phyloP scores from a whole-genome alignment of 2,888 invertebrate species.

The Caradrina kadenii region DNA sequence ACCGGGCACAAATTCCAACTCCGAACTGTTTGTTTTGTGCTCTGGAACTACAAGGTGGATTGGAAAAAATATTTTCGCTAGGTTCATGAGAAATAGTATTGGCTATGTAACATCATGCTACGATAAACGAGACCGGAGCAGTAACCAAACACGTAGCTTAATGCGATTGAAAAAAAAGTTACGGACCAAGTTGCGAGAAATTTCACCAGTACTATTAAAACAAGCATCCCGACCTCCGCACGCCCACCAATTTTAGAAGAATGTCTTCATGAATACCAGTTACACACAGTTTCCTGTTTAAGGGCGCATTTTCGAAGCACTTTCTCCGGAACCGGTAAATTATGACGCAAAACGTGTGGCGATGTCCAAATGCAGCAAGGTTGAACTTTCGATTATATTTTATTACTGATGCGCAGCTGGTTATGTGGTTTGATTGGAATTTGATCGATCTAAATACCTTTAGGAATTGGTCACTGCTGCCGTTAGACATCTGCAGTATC shows the following conservation, averaged over 20 bases:
- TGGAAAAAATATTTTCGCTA: no score
- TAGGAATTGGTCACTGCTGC: no score
- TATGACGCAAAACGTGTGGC: constrained; percentile 42
- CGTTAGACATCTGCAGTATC: no score
- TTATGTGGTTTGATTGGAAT: constrained; percentile 16
- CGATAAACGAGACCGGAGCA: no score
- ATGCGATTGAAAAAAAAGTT: no score
- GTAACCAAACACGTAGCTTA: no score
- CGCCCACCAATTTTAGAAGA: constrained; percentile 6
- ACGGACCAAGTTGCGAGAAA: no score
- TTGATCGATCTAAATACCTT: background rate
- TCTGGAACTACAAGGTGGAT: no score
- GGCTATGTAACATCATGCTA: no score
- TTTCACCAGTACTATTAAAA: background rate
- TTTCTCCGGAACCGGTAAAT: constrained; percentile 58
- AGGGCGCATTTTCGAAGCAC: constrained; percentile 51
- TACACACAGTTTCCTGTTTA: constrained; percentile 47
- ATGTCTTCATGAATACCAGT: constrained; percentile 21
- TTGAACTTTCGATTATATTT: constrained; percentile 57
- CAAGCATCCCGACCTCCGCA: background rate
- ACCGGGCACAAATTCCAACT: no score
- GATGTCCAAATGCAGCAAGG: constrained; percentile 34
- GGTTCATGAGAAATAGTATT: no score
- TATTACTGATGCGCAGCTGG: constrained; percentile 26
- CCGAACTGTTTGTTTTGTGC: no score